phyloP scores from a whole-genome alignment of 2,113 vertebrate genomes.

The Girardinichthys multiradiatus region DNA sequence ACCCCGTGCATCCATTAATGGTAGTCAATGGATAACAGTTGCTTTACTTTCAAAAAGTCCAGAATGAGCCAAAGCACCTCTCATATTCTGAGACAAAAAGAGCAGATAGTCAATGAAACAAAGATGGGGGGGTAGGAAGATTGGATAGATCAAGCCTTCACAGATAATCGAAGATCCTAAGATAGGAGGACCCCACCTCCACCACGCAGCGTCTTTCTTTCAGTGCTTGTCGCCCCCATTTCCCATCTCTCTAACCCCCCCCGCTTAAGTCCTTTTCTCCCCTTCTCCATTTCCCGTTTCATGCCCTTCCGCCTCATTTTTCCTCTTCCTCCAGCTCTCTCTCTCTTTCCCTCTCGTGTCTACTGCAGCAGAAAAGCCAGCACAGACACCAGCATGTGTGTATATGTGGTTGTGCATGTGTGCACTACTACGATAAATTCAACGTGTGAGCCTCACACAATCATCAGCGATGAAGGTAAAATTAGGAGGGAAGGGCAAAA shows the following conservation, averaged over 20 bases:
- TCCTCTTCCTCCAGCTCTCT: constrained; percentile 43
- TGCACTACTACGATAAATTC: constrained; percentile 52
- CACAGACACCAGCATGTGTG: constrained; percentile 71
- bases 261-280: constrained; percentile 34
- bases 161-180: constrained; percentile 64
- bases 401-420: constrained; percentile 57
- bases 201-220: constrained; percentile 45
- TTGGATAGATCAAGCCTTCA: constrained; percentile 56
- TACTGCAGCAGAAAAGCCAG: constrained; percentile 81
- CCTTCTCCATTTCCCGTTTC: constrained; percentile 65
- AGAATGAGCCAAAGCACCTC: constrained; percentile 3
- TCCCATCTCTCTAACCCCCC: too few relatives aligned
- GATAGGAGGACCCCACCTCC: constrained; percentile 59
- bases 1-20: constrained; percentile 16
- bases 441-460: constrained; percentile 28
- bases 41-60: neutral
- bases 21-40: neutral
- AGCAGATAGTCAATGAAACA: constrained; percentile 71
- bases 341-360: constrained; percentile 56
- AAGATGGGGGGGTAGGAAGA: constrained; percentile 34
- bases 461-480: constrained; percentile 27
- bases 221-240: constrained; percentile 38
- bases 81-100: constrained; percentile 32
- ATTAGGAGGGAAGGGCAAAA: constrained; percentile 2
- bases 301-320: constrained; percentile 35